Base-by-base conservation (phyloP, 2,888 invertebrate genomes). In the Bugulina stolonifera region DNA sequence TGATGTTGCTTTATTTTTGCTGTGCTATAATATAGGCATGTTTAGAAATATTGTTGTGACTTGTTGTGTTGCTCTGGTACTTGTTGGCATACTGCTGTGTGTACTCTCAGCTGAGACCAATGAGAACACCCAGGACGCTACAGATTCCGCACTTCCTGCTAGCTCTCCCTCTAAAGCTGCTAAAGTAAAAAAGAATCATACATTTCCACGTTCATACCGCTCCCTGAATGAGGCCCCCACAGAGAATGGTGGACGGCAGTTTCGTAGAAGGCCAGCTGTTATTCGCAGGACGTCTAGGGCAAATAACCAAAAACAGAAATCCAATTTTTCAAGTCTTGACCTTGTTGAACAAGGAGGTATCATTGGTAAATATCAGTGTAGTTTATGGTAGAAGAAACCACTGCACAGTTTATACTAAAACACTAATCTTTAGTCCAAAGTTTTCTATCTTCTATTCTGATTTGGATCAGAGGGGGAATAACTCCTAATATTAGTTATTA, bases 61-160 rank as follows among this genome's bases (percentile, higher is more conserved):
- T n/a, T n/a, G 43, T 43, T 43, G 43, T 43, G 5, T 10, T 43
- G 43, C 18, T 43, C 18, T 18, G 10, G 43, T 43, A 43, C 10
- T 18, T 43, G 18, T 43, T 43, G 5, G 43, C 43, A 43, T 43
- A n/a, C n/a, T n/a, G n/a, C n/a, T 57, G 57, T 25, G 23, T 57
- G 57, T 57, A n/a, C 23, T 57, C 57, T 57, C 57, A 57, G 57
- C 57, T 57, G 57, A 57, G n/a, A 18, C 23, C 23, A 57, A 57
- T 57, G 57, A 25, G 23, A 57, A 57, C 23, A 25, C 5, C n/a
- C 57, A 57, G 14, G 57, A 5, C 23, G 64, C 27, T 64, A 18
- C 55, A 14, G 14, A 55, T 5, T 23, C 55, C 23, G 5, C 32
- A 10, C 29, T 32, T 64, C 25, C 32, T 64, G 25, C 64, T 64